Evolutionary conservation across 2,888 invertebrate genomes (phyloP).

Genomic region (Cyclophora albipunctata): DNA sequence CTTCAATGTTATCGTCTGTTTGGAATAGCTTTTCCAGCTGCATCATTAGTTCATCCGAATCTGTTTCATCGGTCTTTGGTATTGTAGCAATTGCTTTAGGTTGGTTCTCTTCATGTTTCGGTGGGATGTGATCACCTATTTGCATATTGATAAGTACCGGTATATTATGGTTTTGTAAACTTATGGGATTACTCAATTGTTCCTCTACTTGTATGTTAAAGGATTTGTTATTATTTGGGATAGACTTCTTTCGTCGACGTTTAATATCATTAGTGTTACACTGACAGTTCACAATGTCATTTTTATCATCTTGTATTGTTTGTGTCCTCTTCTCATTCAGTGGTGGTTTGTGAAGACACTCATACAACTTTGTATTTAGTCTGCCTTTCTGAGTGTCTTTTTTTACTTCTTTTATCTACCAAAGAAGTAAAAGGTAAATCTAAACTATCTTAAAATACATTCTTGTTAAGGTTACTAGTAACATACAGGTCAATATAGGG

Average conservation of each 20-base stretch:
- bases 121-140: conserved; percentile 9
- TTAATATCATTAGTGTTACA: conserved; percentile 45
- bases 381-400: conserved; percentile 50
- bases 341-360: conserved; percentile 45
- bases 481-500: too few species aligned
- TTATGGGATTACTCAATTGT: conserved; percentile 3
- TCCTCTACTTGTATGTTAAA: conserved; percentile 7
- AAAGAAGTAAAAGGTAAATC: conserved; percentile 10
- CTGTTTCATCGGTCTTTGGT: conserved; percentile 26
- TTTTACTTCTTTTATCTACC: conserved; percentile 56
- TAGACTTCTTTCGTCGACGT: conserved; percentile 29
- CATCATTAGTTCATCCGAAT: conserved; percentile 52
- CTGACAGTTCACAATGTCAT: conserved; percentile 35
- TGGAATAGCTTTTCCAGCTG: conserved; percentile 66
- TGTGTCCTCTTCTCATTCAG: conserved; percentile 52
- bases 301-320: conserved; percentile 25
- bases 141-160: conserved; percentile 27
- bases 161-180: conserved; percentile 17
- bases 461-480: too few species aligned
- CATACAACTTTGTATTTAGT: conserved; percentile 48
- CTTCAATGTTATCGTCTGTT: conserved; percentile 54
- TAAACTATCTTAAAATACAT: too few species aligned
- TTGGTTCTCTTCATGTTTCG: conserved; percentile 10
- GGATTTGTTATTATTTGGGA: conserved; percentile 2
- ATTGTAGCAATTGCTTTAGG: conserved; percentile 12